Conservation (phyloP, 2,888 invertebrate species). For the Myopa testacea region DNA sequence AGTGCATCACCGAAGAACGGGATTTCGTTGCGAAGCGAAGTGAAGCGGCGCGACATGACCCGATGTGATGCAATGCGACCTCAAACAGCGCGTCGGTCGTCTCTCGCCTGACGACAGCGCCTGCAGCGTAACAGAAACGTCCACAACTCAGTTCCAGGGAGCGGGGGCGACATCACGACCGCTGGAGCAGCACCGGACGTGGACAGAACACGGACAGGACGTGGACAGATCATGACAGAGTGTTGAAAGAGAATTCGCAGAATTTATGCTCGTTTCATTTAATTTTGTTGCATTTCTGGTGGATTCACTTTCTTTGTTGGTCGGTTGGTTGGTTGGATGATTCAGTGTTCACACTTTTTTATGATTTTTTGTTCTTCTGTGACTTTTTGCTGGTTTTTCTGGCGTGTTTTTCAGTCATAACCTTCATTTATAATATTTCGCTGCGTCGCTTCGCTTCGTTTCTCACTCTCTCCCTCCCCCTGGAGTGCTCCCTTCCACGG, state of each 20-base stretch:
- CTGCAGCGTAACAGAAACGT: no score
- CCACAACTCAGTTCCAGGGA: not conserved
- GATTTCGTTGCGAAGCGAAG: no score
- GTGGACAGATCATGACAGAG: conserved; percentile 14
- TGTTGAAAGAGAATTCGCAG: conserved; percentile 5
- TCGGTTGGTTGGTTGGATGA: no score
- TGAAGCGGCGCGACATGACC: no score
- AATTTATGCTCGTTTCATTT: conserved; percentile 19
- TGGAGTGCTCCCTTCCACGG: not conserved
- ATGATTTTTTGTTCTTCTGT: not conserved
- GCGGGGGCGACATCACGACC: not conserved
- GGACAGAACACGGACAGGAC: conserved; percentile 10
- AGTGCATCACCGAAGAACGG: no score
- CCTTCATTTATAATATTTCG: conserved; percentile 6
- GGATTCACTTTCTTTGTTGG: no score
- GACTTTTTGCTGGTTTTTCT: not conserved
- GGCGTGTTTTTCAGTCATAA: not conserved
- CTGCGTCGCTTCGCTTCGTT: not conserved
- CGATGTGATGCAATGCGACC: no score
- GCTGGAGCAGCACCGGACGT: not conserved
- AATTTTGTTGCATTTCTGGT: not conserved
- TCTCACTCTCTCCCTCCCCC: no score
- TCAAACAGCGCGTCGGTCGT: no score
- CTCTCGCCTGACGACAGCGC: no score
- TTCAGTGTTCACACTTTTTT: not conserved